A percentile compares a stretch with the other conserved stretches of the same genome.
Conservation (phyloP, 2,113 vertebrate species). For the Stigmatopora argus region DNA sequence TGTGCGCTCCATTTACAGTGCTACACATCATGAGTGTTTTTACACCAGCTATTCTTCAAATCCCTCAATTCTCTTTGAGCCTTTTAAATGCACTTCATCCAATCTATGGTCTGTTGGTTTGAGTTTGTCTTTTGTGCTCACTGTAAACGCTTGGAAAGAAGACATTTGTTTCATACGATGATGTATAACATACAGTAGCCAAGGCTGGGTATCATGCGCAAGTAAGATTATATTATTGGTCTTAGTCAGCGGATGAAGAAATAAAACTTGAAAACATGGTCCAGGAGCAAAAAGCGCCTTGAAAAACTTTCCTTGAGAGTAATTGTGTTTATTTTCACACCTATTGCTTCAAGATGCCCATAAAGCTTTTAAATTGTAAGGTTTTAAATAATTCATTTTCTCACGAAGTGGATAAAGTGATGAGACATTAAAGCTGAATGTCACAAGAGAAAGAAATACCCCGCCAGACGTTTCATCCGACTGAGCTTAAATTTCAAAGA, state of each 20-base stretch:
- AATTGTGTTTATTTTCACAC: background rate
- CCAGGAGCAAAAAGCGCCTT: too few relatives aligned
- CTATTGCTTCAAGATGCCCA: background rate
- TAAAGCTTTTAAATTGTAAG: background rate
- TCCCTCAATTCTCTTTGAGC: background rate
- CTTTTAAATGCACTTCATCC: background rate
- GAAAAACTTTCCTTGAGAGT: background rate
- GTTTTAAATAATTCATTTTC: conserved; percentile 23
- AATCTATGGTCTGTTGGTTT: background rate
- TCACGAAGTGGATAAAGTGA: conserved; percentile 28
- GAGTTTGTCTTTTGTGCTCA: background rate
- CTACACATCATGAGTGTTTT: conserved; percentile 5
- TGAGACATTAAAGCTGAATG: conserved; percentile 13
- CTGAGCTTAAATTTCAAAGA: conserved; percentile 41
- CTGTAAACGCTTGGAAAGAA: background rate
- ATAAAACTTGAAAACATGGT: too few relatives aligned
- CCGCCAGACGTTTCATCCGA: conserved; percentile 3
- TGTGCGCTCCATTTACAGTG: conserved; percentile 1
- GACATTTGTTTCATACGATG: background rate
- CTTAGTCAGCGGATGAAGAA: background rate
- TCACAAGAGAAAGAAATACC: conserved; percentile 15
- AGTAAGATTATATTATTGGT: background rate
- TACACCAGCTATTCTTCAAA: conserved; percentile 1
- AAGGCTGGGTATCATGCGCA: background rate
- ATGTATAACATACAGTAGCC: background rate